Base-by-base conservation (phyloP, 2,888 invertebrate species). In the Mellilla xanthometata region DNA sequence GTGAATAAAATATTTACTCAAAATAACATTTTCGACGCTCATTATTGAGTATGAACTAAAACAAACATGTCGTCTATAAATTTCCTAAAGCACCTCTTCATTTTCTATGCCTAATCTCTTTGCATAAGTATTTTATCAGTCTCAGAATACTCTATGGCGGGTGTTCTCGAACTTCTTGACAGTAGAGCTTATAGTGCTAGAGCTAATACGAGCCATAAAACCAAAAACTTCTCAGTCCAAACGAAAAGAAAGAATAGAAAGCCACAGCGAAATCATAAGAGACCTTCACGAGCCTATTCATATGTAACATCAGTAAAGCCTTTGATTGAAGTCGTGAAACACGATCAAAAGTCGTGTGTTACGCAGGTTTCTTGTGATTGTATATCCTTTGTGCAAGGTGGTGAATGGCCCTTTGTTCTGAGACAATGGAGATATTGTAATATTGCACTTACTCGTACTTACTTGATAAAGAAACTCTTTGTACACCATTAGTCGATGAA, bases 351-450 rank as follows among this genome's bases (percentile, higher is more conserved):
- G 42, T 52, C 57, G 57, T 57, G 56, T 28, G 29, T 38, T 27
- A 38, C 35, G 23, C 31, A 44, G 42, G 43, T 32, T 48, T 33
- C 32, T 34, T 50, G 50, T 52, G 44, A 41, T 34, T 50, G 50
- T 52, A 42, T 41, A 53, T 56, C 53, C 49, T 36, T 50, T 43
- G 43, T 55, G 52, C 49, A 40, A 36, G 38, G 41, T 29, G 43
- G 46, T 57, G 54, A 68, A 73, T 66, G 52, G 58, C 52, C 63
- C 68, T 75, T 76, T 77, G 76, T 74, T 60, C 33, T 29, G 12
- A 47, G 53, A 76, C 76, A 76, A 76, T 73, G 60, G 60, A 42
- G 10, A 19, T 19, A 24, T 50, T 49, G 46, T 49, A 44, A 31
- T 36, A 24, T 13, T 27, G 15, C 12, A 32, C 8, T 32, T 32